Evolutionary conservation across 2,113 vertebrate genomes (phyloP), one percentile per base, ranked within the genome.

Genomic region (Chaetodon auriga): DNA sequence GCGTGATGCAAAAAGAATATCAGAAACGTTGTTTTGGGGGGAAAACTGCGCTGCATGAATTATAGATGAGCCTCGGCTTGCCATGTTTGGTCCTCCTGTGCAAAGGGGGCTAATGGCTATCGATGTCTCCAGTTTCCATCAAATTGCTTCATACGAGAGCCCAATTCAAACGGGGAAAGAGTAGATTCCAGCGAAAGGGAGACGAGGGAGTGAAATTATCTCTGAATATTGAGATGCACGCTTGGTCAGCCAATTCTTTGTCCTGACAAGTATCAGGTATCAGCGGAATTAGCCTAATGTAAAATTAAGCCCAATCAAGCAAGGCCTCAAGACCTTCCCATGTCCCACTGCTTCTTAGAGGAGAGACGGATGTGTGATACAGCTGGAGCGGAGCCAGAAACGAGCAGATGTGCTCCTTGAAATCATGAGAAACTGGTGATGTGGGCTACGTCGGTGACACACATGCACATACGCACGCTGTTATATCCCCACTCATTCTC

Each of bases 101-200:
- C 81, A 85, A 87, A 88, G 74, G 85, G 0, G 63, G 58, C 87
- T 91, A 93, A 92, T 92, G 92, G 91, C 92, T 90, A 92, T 93
- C 87, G 79, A 91, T 91, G 93, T 92, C 90, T 92, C 88, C 21
- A 18, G 85, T 90, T 93, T 93, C 90, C 86, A 82, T 93, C 90
- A 92, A 92, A 93, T 90, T 91, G 90, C 80, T 91, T 85, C 83
- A 86, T 80, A 90, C 83, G 83, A 88, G 86, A 91, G 91, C 89
- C 83, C 87, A 88, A 83, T 89, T 81, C 81, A 91, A 90, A 92
- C 0, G 51, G 84, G 69, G 81, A 75, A 89, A 84, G 75, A 85
- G 82, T 70, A 78, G 84, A 78, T 66, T 84, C 70, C 78, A 90
- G 81, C 41, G 85, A 84, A 87, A 86, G 74, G 75, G 76, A 89